phyloP scores from a whole-genome alignment of 2,113 vertebrate species.

The Ardeotis arabs region DNA sequence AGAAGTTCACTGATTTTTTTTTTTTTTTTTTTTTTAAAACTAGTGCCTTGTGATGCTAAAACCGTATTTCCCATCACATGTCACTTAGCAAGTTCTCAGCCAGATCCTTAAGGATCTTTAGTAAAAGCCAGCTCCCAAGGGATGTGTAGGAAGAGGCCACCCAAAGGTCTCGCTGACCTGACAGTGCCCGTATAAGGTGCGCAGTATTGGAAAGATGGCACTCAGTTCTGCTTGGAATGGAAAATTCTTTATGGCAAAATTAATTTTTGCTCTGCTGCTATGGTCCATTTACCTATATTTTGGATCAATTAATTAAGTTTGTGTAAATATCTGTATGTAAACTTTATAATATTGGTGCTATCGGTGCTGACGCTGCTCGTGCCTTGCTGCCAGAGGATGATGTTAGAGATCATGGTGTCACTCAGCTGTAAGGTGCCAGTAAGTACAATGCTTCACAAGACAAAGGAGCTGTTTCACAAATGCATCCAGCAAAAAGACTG shows the following conservation, averaged over 20 bases:
- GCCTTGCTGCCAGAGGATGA: background rate
- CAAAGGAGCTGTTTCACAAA: background rate
- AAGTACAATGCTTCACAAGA: background rate
- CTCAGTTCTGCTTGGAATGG: background rate
- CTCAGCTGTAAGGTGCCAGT: background rate
- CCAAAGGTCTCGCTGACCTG: background rate
- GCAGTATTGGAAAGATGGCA: fast-evolving
- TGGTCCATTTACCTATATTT: background rate
- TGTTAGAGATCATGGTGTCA: background rate
- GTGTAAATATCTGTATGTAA: background rate
- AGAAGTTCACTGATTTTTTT: too few relatives aligned
- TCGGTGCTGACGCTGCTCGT: background rate
- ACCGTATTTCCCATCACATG: background rate
- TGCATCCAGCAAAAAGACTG: background rate
- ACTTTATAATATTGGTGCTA: background rate
- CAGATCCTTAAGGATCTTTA: background rate
- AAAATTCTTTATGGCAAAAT: background rate
- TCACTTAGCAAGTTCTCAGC: background rate
- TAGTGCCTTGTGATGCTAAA: background rate
- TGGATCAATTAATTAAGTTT: background rate
- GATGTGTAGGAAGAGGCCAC: background rate
- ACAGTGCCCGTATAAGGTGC: background rate
- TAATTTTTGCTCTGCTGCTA: background rate
- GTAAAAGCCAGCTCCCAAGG: background rate
- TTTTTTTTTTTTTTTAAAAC: background rate